Conservation (phyloP, 2,797 vertebrate genomes). For the Eremophila alpestris region DNA sequence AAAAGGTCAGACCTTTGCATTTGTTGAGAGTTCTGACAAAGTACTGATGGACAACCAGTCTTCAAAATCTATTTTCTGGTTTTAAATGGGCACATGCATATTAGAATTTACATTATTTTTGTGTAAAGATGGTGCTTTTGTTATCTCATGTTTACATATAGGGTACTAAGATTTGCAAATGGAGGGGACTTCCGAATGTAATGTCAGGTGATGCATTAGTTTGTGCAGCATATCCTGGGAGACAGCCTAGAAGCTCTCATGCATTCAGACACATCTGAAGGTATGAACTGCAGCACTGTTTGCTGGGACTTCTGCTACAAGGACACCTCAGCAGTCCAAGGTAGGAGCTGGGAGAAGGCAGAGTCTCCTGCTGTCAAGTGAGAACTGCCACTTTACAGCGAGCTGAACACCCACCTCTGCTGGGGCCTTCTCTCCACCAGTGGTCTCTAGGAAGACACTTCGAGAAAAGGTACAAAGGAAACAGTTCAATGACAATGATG, state of each 20-base stretch:
- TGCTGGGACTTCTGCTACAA: background rate
- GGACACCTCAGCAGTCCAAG: background rate
- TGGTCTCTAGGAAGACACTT: background rate
- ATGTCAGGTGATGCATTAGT: background rate
- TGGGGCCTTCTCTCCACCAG: background rate
- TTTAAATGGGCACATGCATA: background rate
- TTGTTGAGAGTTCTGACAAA: background rate
- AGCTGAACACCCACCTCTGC: background rate
- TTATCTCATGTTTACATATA: background rate
- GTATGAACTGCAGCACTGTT: background rate
- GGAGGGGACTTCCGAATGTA: background rate
- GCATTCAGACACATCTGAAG: background rate
- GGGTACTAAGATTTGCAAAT: background rate
- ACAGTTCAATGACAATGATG: fast-evolving
- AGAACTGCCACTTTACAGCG: background rate
- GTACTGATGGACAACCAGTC: background rate
- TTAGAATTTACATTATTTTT: background rate
- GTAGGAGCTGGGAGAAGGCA: background rate
- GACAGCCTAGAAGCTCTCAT: fast-evolving
- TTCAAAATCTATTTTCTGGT: background rate
- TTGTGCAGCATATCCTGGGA: background rate
- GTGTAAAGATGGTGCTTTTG: background rate
- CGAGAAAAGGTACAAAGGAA: background rate
- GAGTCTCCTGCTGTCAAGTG: background rate
- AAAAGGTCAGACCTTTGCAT: background rate